Conservation (phyloP, 2,797 vertebrate species). For the Cheirogaleus major region DNA sequence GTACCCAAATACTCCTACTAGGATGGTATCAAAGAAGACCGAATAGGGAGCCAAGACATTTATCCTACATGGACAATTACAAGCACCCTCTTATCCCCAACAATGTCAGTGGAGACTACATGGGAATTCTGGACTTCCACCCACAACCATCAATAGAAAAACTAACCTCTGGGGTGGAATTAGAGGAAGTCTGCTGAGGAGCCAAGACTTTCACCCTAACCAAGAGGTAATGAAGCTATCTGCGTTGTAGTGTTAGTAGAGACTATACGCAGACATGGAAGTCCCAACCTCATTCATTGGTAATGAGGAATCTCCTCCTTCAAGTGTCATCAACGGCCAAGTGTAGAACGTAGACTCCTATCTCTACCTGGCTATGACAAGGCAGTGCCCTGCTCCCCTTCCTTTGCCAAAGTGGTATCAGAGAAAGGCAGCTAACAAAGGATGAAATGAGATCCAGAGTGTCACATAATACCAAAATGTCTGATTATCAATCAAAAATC, state of each 20-base stretch:
- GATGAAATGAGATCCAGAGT: neutral
- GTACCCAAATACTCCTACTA: neutral
- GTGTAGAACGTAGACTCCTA: neutral
- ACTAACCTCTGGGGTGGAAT: neutral
- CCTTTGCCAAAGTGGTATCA: neutral
- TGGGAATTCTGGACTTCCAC: neutral
- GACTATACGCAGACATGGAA: neutral
- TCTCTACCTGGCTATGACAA: neutral
- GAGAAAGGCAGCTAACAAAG: neutral
- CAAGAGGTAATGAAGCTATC: neutral
- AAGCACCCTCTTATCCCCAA: neutral
- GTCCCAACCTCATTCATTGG: neutral
- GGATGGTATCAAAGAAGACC: neutral
- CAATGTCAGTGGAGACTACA: neutral
- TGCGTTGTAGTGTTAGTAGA: neutral
- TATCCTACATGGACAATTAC: neutral
- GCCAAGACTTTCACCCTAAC: neutral
- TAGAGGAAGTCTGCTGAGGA: neutral
- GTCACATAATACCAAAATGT: neutral
- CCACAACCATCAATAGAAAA: neutral
- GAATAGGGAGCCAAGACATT: neutral
- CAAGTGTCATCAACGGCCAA: neutral
- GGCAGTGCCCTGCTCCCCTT: neutral
- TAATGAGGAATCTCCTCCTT: neutral
- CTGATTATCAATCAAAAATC: neutral